phyloP scores from a whole-genome alignment of 2,113 vertebrate species.

The Prunella fulvescens region DNA sequence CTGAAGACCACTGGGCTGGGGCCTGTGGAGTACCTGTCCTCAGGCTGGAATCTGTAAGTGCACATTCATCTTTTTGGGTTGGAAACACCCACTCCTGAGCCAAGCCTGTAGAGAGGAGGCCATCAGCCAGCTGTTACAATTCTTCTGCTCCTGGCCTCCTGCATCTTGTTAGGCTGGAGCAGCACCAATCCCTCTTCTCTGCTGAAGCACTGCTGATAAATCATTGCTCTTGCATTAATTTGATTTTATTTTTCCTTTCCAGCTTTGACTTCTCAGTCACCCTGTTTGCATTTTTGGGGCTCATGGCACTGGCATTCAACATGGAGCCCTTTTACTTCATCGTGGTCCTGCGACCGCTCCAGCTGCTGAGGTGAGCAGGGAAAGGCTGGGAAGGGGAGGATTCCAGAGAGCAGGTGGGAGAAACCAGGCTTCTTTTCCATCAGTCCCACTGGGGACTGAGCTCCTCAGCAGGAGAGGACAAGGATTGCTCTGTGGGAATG shows the following conservation, averaged over 20 bases:
- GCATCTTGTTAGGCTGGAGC: not conserved
- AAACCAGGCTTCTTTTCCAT: not conserved
- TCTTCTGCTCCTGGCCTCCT: not conserved
- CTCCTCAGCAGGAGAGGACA: constrained; percentile 20
- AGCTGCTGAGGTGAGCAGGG: constrained; percentile 86
- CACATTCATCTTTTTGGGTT: not conserved
- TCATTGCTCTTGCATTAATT: not conserved
- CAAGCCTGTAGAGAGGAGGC: not conserved
- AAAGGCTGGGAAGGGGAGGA: not conserved
- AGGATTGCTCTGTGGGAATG: constrained; percentile 7
- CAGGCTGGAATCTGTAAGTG: constrained; percentile 97
- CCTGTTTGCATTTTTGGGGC: constrained; percentile 88
- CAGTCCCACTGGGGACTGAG: not conserved
- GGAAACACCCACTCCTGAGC: not conserved
- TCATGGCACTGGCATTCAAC: constrained; percentile 87
- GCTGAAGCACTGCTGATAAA: not conserved
- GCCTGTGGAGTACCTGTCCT: constrained; percentile 91
- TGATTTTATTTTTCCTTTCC: not conserved
- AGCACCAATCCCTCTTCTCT: not conserved
- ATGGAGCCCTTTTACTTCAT: constrained; percentile 98
- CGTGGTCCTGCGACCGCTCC: constrained; percentile 89
- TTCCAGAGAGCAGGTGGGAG: not conserved
- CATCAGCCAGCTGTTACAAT: not conserved
- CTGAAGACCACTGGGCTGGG: constrained; percentile 92
- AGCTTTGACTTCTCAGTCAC: constrained; percentile 98